A percentile compares a stretch with the other conserved stretches of the same genome.
Conservation (phyloP, 1,140 invertebrate genomes). For the Oncopodura yosiiana region DNA sequence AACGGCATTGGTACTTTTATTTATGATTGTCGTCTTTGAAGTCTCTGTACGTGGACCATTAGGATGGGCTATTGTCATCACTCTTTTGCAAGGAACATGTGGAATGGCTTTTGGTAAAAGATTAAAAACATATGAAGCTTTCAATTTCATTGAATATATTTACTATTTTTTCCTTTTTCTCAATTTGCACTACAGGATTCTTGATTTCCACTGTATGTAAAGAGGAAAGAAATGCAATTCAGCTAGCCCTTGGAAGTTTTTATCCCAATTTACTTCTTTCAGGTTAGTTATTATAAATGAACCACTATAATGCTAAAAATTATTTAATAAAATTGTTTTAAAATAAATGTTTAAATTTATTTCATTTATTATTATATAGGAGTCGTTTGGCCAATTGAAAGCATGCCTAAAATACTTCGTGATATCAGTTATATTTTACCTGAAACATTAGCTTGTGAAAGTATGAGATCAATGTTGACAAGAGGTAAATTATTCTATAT, state of each 20-base stretch:
- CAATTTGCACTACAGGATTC: conserved; percentile 52
- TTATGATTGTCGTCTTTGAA: conserved; percentile 70
- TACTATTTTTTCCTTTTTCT: conserved; percentile 12
- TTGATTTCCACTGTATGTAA: conserved; percentile 78
- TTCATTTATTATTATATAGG: conserved; percentile 46
- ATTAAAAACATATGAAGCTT: background rate
- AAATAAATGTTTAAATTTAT: background rate
- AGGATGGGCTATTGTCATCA: conserved; percentile 61
- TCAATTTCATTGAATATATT: background rate
- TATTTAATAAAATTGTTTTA: background rate
- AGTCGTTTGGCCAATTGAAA: conserved; percentile 84
- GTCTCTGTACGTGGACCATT: conserved; percentile 70
- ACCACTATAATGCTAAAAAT: background rate
- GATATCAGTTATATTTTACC: conserved; percentile 70
- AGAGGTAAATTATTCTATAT: too few species aligned
- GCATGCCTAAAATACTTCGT: conserved; percentile 75
- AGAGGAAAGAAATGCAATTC: conserved; percentile 83
- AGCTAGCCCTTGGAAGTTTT: conserved; percentile 83
- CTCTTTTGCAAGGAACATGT: conserved; percentile 66
- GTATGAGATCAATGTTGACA: conserved; percentile 75
- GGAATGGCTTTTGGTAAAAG: conserved; percentile 80
- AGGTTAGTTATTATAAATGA: conserved; percentile 48
- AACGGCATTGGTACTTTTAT: conserved; percentile 70
- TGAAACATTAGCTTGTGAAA: conserved; percentile 80
- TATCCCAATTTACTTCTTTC: conserved; percentile 83